These are phyloP conservation scores for Stegostoma tigrinum DNA, from an alignment of 2,113 vertebrate genomes.

Conservation along the genomic window DNA sequence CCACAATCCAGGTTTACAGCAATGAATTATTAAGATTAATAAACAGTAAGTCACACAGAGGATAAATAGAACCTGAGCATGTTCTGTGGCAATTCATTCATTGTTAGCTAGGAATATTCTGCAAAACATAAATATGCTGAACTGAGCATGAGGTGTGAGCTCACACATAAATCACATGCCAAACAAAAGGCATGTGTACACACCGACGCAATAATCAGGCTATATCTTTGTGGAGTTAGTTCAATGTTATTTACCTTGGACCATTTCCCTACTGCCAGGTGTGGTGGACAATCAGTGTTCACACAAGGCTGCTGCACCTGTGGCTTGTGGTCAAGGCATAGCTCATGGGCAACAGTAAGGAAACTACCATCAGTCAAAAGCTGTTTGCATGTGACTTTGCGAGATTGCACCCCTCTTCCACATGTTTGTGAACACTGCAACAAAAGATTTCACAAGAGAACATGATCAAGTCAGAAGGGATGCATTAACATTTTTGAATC, in stretches of 20 bases:
- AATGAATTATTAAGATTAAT: not conserved
- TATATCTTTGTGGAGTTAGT: not conserved
- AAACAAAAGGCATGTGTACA: not conserved
- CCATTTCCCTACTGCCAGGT: constrained; percentile 68
- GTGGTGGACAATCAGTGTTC: constrained; percentile 67
- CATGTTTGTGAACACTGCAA: constrained; percentile 76
- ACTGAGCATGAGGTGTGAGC: not conserved
- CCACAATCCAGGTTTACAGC: not conserved
- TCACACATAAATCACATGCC: not conserved
- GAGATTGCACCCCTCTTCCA: constrained; percentile 69
- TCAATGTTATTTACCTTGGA: constrained; percentile 61
- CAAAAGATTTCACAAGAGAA: not conserved
- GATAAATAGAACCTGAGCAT: not conserved
- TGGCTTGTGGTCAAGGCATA: constrained; percentile 59
- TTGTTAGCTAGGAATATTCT: not conserved
- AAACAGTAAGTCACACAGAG: not conserved
- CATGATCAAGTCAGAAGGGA: not conserved
- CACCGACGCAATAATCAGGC: not conserved
- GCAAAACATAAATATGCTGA: not conserved
- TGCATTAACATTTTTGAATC: not conserved
- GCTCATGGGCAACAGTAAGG: constrained; percentile 57
- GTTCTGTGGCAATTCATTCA: not conserved
- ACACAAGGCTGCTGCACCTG: constrained; percentile 61
- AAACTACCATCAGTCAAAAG: constrained; percentile 74
- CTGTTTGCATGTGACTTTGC: constrained; percentile 76